Evolutionary conservation across 2,888 invertebrate species (phyloP), one percentile per base, ranked within the genome.

Genomic region (Ennomos fuscantarius): DNA sequence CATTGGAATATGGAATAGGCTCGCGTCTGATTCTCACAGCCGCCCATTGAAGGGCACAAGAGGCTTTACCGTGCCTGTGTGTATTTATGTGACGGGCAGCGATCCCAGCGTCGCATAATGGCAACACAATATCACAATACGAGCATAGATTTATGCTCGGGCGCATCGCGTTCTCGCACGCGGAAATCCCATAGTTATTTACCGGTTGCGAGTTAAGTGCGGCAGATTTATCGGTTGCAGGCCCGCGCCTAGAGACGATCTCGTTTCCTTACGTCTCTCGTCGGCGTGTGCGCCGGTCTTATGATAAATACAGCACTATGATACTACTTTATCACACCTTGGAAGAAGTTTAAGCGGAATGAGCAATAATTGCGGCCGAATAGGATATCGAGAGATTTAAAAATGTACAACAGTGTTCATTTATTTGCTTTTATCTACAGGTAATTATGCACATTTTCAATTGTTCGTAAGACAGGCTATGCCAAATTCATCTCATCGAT

Each of bases 101-200:
- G 79, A 82, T 78, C 85, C 79, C 75, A 79, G 81, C 78, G 84
- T 82, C 84, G 82, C 80, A 87, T 91, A 91, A 90, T 89, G 86
- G 90, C 91, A 91, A 89, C 89, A 90, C 92, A 92, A 91, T 91
- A 91, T 91, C 92, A 92, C 92, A 91, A 92, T 90, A 83, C 87
- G 74, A 85, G 89, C 91, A 86, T 82, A 89, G 91, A 92, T 92
- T 92, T 92, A 92, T 92, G 89, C 86, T 73, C 78, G 76, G 81
- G 87, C 87, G 88, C 88, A 86, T 87, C 89, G 86, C 81, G 82
- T 82, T 82, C 88, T 82, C 86, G 89, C 92, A 92, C 90, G 89
- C 90, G 92, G 92, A 92, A 92, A 92, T 90, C 91, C 88, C 89
- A 89, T 90, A 88, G 91, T 92, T 91, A 91, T 92, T 91, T 92